Evolutionary conservation across 92 coral and sea anemone genomes (phyloP).

Genomic region (Montipora capitata): DNA sequence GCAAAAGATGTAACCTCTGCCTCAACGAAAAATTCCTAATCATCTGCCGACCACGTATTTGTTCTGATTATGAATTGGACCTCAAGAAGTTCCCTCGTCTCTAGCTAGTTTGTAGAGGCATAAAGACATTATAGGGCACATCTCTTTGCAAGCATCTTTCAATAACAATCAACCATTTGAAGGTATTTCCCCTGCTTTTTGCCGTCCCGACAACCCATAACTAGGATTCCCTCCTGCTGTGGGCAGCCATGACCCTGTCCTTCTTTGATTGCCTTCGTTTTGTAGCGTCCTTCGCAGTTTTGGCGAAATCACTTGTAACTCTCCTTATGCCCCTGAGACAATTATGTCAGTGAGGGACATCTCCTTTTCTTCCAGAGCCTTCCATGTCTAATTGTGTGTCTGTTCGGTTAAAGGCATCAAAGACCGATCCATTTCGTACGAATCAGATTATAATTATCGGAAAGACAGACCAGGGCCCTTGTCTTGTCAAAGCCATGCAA

Average conservation of each 20-base stretch:
- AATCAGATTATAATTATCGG: not conserved
- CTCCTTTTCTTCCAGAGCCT: not conserved
- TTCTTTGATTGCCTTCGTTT: too few species aligned
- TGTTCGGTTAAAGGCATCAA: not conserved
- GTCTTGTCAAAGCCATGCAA: not conserved
- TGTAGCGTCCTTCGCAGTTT: not conserved
- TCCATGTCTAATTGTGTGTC: not conserved
- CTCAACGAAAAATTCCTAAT: too few species aligned
- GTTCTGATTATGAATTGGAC: too few species aligned
- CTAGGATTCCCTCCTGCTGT: not conserved
- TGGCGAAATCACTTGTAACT: not conserved
- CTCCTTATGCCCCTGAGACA: not conserved
- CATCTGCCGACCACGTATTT: too few species aligned
- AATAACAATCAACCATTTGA: too few species aligned
- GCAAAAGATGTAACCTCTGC: too few species aligned
- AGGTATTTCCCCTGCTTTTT: too few species aligned
- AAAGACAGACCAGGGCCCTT: not conserved
- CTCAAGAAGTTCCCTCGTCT: too few species aligned
- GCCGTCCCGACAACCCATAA: not conserved
- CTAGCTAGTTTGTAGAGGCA: too few species aligned
- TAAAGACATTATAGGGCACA: too few species aligned
- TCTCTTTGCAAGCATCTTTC: too few species aligned
- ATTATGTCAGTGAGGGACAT: not conserved
- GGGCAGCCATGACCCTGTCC: constrained; percentile 14
- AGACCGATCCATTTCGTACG: not conserved